phyloP scores from a whole-genome alignment of 2,888 invertebrate species.

The Eurytoma californica region DNA sequence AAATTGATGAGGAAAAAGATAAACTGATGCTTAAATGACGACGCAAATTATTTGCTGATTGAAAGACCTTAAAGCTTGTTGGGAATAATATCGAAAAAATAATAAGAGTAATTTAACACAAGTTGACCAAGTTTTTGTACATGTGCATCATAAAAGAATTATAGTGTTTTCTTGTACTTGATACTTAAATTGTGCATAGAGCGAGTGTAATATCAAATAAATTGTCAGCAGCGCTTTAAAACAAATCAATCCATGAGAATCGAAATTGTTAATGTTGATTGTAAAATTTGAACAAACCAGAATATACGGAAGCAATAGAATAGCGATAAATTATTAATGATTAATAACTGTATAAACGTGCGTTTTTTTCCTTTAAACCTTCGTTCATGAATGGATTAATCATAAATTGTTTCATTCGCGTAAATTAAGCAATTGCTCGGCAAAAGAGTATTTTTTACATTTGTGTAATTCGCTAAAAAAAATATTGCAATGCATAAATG shows the following conservation, averaged over 20 bases:
- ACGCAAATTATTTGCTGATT: slow-evolving; percentile 37
- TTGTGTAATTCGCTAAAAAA: slow-evolving; percentile 30
- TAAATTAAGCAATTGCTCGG: slow-evolving; percentile 28
- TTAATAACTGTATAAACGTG: slow-evolving; percentile 45
- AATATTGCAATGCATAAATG: slow-evolving; percentile 40
- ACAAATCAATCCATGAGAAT: not conserved
- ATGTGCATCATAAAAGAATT: slow-evolving; percentile 38
- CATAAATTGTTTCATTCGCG: not conserved
- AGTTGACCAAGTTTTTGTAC: slow-evolving; percentile 53
- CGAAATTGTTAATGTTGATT: slow-evolving; percentile 43
- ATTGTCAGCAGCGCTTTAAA: slow-evolving; percentile 25
- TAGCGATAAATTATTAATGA: slow-evolving; percentile 45
- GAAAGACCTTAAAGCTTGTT: slow-evolving; percentile 35
- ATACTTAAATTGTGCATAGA: slow-evolving; percentile 36
- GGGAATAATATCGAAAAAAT: slow-evolving; percentile 29
- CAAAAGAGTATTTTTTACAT: slow-evolving; percentile 32
- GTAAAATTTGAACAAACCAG: slow-evolving; percentile 35
- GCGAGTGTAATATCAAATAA: slow-evolving; percentile 52
- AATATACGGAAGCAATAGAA: slow-evolving; percentile 51
- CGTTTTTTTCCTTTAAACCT: slow-evolving; percentile 45
- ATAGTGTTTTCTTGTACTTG: slow-evolving; percentile 45
- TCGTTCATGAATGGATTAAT: slow-evolving; percentile 38
- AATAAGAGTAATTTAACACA: slow-evolving; percentile 41
- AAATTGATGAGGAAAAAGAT: slow-evolving; percentile 6
- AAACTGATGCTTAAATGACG: slow-evolving; percentile 30